Evolutionary conservation across 1,140 invertebrate species (phyloP).

Genomic region (Hycleus cichorii): DNA sequence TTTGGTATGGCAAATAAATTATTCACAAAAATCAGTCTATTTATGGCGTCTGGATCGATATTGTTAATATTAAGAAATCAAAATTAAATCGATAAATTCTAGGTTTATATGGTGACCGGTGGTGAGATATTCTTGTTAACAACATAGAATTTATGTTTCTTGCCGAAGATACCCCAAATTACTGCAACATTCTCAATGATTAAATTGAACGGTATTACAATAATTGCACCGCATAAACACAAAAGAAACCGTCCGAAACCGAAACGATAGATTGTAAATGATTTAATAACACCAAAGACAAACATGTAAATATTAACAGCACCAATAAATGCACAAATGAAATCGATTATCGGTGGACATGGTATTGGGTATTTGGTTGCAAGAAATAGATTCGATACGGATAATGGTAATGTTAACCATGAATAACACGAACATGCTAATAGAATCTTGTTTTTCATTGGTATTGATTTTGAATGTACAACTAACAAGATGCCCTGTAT

Average conservation of each 20-base stretch:
- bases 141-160: constrained; percentile 93
- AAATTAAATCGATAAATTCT: too few species aligned
- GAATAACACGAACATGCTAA: constrained; percentile 87
- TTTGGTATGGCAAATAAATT: too few species aligned
- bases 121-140: constrained; percentile 81
- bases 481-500: constrained; percentile 92
- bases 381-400: constrained; percentile 80
- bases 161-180: constrained; percentile 83
- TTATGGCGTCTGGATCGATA: too few species aligned
- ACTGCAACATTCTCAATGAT: constrained; percentile 91
- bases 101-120: constrained; percentile 47
- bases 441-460: constrained; percentile 73
- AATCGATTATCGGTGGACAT: constrained; percentile 73
- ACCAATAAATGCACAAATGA: constrained; percentile 81
- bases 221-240: constrained; percentile 76
- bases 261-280: constrained; percentile 82
- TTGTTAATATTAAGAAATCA: too few species aligned
- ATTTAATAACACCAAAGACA: constrained; percentile 91
- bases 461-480: constrained; percentile 82
- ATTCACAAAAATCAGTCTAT: too few species aligned
- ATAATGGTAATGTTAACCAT: constrained; percentile 88
- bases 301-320: constrained; percentile 95
- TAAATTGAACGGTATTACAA: constrained; percentile 85
- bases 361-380: constrained; percentile 79
- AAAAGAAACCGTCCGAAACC: constrained; percentile 71